Evolutionary conservation across 1,140 invertebrate species (phyloP), one percentile per base, ranked within the genome.

Genomic region (Formica exsecta): DNA sequence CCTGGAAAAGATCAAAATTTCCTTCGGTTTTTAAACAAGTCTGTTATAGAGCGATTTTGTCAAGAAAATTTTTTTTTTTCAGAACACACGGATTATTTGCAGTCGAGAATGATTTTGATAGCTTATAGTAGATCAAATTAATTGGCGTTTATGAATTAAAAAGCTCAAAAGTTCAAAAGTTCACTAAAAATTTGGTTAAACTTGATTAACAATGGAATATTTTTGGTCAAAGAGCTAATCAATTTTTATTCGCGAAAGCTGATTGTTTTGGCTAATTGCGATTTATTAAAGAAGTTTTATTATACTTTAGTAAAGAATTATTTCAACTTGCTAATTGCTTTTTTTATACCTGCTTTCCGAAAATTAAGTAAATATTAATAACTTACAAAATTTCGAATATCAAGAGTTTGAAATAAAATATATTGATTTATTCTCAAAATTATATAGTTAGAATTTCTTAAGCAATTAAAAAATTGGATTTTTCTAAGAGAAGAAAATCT

Each of bases 1-100:
- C 44, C 54, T 19, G 38, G 13, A 54, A 41, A 54, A 29, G 36
- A 54, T 66, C 62, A 54, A 57, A 48, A 70, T 32, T 57, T 57
- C 22, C 64, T 25, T 38, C 32, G 76, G 64, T 11, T 74, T 61
- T 73, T 22, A 57, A 48, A 73, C 54, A 74, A 83, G 68, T 83
- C 54, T 62, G 68, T 62, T 83, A 61, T 83, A 83, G 22, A 83
- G 22, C 79, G 61, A 73, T 13, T 74, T 73, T 22, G 29, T 29
- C 7, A 44, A 59, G 38, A 74, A 61, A 73, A 16, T 51, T 29
- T 44, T 51, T 44, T 51, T 29, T 62, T 51, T 51, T 38, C 48
- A 61, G 32, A 57, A 80, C 22, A 41, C 16, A n/a, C 48, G 22
- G 48, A 80, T 70, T 70, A 80, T 80, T 80, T 79, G 41, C 29